Evolutionary conservation across 53 echinoderm and acorn worm species (phyloP).

Genomic region (Arbacia lixula): DNA sequence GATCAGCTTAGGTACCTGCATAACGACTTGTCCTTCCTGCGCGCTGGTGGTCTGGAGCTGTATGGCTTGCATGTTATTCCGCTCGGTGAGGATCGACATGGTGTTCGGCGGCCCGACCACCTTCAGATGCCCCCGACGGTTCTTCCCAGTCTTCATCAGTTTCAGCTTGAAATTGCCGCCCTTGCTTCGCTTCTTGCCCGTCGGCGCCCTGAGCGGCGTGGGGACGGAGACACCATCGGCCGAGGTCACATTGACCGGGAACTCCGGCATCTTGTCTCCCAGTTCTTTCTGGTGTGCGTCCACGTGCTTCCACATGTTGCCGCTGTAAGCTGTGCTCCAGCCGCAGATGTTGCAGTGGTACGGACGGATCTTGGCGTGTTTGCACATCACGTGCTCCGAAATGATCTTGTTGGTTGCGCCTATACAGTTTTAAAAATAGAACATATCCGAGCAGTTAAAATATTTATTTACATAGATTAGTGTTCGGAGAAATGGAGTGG

Average conservation of each 20-base stretch:
- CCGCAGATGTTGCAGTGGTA: constrained; percentile 83
- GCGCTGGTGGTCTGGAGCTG: constrained; percentile 23
- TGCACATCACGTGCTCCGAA: constrained; percentile 88
- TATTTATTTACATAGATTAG: too few species aligned
- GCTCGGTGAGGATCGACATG: neutral
- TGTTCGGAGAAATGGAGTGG: too few species aligned
- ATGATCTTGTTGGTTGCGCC: constrained; percentile 99
- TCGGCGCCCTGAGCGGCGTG: constrained; percentile 55
- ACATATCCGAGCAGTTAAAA: too few species aligned
- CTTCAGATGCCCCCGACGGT: constrained; percentile 7
- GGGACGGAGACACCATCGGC: constrained; percentile 55
- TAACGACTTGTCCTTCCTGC: constrained; percentile 18
- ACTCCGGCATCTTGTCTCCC: constrained; percentile 70
- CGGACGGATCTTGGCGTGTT: constrained; percentile 82
- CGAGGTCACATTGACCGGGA: constrained; percentile 58
- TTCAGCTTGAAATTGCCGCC: constrained; percentile 15
- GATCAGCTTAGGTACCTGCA: too few species aligned
- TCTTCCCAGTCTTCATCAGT: constrained; percentile 26
- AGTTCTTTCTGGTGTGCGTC: constrained; percentile 81
- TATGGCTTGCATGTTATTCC: constrained; percentile 20
- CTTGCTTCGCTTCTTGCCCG: constrained; percentile 57
- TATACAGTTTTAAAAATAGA: constrained; percentile 10
- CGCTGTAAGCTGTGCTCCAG: constrained; percentile 95
- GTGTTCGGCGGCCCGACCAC: neutral
- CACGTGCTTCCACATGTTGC: constrained; percentile 99